Percentiles rank a stretch among this genome's conserved stretches.
Conservation (phyloP, 2,113 vertebrate species). For the Melanerpes aurifrons region DNA sequence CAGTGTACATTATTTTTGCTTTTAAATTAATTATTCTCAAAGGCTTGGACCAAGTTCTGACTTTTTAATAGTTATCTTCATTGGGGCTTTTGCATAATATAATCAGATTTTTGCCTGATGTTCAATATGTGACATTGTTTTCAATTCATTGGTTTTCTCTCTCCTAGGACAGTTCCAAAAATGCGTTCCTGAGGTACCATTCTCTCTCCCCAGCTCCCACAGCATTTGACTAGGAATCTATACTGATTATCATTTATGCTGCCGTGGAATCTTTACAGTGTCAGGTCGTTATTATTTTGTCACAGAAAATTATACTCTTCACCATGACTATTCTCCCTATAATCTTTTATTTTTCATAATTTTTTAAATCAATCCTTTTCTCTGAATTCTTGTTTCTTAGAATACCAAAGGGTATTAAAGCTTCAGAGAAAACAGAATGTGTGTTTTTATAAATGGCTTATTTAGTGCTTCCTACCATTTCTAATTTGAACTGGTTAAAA, state of each 20-base stretch:
- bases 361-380: neutral
- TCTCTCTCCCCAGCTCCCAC: fast-evolving
- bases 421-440: neutral
- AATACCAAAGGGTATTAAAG: neutral
- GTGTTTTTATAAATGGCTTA: neutral
- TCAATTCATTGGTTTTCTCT: neutral
- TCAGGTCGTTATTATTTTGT: constrained; percentile 1
- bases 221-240: neutral
- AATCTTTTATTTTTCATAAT: neutral
- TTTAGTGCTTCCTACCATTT: neutral
- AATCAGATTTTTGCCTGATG: neutral
- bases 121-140: neutral
- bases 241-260: neutral
- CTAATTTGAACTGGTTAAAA: neutral
- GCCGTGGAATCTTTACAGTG: neutral
- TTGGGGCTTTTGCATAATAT: neutral
- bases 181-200: neutral
- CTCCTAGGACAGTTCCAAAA: neutral
- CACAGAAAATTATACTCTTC: constrained; percentile 7
- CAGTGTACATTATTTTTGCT: neutral
- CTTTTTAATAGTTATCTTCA: neutral
- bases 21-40: neutral
- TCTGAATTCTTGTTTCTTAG: neutral
- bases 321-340: neutral
- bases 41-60: neutral